phyloP scores from a whole-genome alignment of 2,113 vertebrate species.

The Hypomesus transpacificus region DNA sequence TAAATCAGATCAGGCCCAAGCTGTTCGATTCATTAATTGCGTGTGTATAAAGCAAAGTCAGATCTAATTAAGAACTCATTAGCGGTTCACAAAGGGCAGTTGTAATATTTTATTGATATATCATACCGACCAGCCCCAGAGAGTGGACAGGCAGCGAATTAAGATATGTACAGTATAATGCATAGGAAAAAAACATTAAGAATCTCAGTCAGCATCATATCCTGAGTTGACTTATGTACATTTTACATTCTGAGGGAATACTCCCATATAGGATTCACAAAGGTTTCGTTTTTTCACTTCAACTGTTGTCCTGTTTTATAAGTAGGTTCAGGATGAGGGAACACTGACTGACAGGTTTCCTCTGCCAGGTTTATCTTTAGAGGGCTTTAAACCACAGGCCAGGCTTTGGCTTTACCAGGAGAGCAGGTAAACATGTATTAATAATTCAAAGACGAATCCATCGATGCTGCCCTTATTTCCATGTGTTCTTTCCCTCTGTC shows the following conservation, averaged over 20 bases:
- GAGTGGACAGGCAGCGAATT: background rate
- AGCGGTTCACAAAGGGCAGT: conserved; percentile 20
- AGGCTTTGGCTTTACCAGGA: too few species aligned
- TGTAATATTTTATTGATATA: conserved; percentile 24
- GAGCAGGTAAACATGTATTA: too few species aligned
- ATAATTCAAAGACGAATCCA: too few species aligned
- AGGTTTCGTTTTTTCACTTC: too few species aligned
- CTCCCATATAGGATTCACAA: too few species aligned
- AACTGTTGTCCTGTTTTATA: too few species aligned
- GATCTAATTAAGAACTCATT: conserved; percentile 32
- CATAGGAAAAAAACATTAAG: background rate
- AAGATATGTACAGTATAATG: background rate
- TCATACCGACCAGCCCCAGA: background rate
- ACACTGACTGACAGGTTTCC: background rate
- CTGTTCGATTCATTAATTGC: conserved; percentile 34
- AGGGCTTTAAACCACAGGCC: background rate
- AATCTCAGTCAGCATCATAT: too few species aligned
- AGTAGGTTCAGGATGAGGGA: background rate
- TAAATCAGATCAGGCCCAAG: conserved; percentile 22
- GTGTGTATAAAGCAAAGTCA: conserved; percentile 24
- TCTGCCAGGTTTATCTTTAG: background rate
- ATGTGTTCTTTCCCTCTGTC: too few species aligned
- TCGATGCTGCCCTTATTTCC: too few species aligned
- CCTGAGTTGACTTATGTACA: too few species aligned
- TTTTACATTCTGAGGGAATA: too few species aligned